phyloP scores from a whole-genome alignment of 1,140 invertebrate genomes.

The Habropoda laboriosa region DNA sequence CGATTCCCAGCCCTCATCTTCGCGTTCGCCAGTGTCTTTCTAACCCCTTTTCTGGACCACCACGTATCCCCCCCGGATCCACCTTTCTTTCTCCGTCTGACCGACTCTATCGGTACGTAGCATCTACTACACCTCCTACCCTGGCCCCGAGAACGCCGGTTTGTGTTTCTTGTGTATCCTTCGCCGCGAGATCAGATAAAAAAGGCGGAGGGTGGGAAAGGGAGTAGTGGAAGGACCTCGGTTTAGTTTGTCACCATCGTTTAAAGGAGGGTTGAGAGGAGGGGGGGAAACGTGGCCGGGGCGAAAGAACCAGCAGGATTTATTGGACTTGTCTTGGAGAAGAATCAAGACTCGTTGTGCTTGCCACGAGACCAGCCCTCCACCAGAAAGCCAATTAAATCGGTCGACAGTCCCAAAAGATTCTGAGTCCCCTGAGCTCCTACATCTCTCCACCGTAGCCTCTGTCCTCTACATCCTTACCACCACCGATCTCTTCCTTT shows the following conservation, averaged over 20 bases:
- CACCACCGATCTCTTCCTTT: neutral
- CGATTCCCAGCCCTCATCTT: neutral
- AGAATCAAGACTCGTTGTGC: conserved; percentile 68
- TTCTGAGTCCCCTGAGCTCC: conserved; percentile 50
- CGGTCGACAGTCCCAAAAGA: conserved; percentile 69
- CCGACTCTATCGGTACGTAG: conserved; percentile 48
- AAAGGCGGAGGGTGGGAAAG: conserved; percentile 47
- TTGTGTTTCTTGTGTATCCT: conserved; percentile 68
- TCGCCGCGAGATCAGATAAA: conserved; percentile 66
- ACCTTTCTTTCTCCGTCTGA: conserved; percentile 2
- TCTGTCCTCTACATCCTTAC: neutral
- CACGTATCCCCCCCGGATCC: conserved; percentile 20
- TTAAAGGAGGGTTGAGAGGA: conserved; percentile 46
- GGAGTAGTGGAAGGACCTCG: conserved; percentile 50
- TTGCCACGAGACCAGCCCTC: conserved; percentile 62
- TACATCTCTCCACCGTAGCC: conserved; percentile 20
- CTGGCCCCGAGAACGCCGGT: conserved; percentile 20
- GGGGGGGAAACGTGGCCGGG: conserved; percentile 18
- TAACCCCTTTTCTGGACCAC: conserved; percentile 60
- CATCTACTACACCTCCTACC: conserved; percentile 60
- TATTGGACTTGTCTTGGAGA: conserved; percentile 68
- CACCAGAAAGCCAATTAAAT: conserved; percentile 68
- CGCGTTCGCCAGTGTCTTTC: conserved; percentile 46
- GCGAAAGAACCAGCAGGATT: conserved; percentile 51
- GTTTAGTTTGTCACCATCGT: conserved; percentile 69